These are phyloP conservation scores for Isotomurus palustris DNA, from an alignment of 2,888 invertebrate genomes.

Conservation along the genomic window DNA sequence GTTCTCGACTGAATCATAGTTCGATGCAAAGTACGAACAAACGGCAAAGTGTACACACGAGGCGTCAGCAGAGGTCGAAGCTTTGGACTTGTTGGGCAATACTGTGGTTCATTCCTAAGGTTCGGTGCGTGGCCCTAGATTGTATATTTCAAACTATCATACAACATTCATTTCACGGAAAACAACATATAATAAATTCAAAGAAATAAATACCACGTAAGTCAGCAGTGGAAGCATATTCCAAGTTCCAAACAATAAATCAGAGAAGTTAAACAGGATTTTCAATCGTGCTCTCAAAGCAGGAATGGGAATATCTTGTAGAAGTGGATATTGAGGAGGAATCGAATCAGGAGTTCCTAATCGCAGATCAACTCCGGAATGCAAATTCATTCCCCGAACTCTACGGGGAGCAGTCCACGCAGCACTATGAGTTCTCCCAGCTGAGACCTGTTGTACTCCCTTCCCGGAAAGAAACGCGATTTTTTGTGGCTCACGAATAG, in stretches of 20 bases:
- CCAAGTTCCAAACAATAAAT: constrained; percentile 60
- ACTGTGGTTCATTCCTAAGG: constrained; percentile 49
- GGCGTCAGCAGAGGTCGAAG: constrained; percentile 58
- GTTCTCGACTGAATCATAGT: constrained; percentile 65
- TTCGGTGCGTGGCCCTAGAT: constrained; percentile 51
- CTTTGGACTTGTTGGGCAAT: constrained; percentile 51
- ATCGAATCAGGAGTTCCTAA: constrained; percentile 56
- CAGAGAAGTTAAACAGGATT: constrained; percentile 60
- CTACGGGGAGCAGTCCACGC: constrained; percentile 59
- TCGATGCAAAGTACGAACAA: constrained; percentile 61
- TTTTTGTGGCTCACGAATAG: constrained; percentile 57
- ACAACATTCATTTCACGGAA: too few relatives aligned
- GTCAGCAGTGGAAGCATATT: constrained; percentile 54
- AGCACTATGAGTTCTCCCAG: constrained; percentile 61
- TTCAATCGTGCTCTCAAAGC: constrained; percentile 57
- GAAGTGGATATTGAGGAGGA: constrained; percentile 57
- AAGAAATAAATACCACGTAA: constrained; percentile 50
- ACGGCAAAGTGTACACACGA: constrained; percentile 60
- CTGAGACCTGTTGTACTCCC: constrained; percentile 59
- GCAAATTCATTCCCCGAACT: constrained; percentile 54
- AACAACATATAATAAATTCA: not conserved
- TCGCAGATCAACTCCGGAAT: constrained; percentile 40
- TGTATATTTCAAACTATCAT: not conserved
- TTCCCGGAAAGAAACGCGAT: constrained; percentile 56
- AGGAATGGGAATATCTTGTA: constrained; percentile 54